These are phyloP conservation scores for Ecdyonurus torrentis DNA, from an alignment of 2,888 invertebrate species.

Conservation along the genomic window DNA sequence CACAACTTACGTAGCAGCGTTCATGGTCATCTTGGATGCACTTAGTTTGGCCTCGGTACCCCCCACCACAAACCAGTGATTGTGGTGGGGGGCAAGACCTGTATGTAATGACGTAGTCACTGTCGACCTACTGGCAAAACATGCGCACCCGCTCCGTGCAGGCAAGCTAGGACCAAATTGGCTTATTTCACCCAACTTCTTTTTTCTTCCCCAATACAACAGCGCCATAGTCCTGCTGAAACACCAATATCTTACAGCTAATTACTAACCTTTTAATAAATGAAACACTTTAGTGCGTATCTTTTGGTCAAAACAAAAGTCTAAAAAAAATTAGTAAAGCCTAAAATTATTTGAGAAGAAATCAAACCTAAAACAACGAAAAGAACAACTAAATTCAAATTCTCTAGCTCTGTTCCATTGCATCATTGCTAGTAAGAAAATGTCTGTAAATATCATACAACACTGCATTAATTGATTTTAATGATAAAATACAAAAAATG, in stretches of 20 bases:
- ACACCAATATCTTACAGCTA: neutral
- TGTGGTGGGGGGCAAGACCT: conserved; percentile 1
- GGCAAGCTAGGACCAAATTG: neutral
- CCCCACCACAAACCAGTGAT: neutral
- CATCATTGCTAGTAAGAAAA: too few species aligned
- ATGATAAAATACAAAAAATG: too few species aligned
- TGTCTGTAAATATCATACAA: too few species aligned
- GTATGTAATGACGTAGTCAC: neutral
- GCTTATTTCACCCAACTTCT: neutral
- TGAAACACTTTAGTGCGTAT: too few species aligned
- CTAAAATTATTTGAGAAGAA: too few species aligned
- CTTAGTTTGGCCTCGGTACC: conserved; percentile 1
- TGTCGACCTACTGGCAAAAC: neutral
- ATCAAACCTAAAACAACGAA: too few species aligned
- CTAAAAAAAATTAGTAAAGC: too few species aligned
- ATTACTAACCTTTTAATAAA: too few species aligned
- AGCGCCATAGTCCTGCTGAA: neutral
- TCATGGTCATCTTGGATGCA: neutral
- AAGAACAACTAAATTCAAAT: too few species aligned
- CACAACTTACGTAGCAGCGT: neutral
- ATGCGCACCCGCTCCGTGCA: neutral
- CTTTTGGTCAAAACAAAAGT: too few species aligned
- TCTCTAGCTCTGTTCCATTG: too few species aligned
- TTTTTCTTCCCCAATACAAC: neutral
- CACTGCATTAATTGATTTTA: too few species aligned